A percentile compares a stretch with the other conserved stretches of the same genome.
phyloP scores from a whole-genome alignment of 64 coral and sea anemone genomes.

The Dendrophyllia cribrosa region DNA sequence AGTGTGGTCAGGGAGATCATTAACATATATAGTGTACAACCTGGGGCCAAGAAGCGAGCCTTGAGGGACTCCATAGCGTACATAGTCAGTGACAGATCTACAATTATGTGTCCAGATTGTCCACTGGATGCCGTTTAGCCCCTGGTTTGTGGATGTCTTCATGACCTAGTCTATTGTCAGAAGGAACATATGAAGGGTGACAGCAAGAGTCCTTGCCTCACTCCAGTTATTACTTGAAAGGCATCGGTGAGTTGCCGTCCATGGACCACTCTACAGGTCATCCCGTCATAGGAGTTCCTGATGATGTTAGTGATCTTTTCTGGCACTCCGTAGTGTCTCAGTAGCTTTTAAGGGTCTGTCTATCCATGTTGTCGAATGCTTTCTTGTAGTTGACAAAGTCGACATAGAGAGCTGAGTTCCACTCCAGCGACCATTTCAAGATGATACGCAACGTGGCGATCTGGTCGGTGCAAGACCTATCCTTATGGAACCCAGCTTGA shows the following conservation, averaged over 20 bases:
- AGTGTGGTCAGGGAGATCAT: no score
- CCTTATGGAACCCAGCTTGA: slow-evolving; percentile 10
- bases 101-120: not conserved
- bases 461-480: slow-evolving; percentile 2
- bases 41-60: no score
- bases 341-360: no score
- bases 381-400: no score
- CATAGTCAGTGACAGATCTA: no score
- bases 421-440: no score
- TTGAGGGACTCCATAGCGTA: no score
- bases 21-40: no score
- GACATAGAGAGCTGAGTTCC: no score
- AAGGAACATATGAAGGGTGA: not conserved
- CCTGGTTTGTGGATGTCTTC: not conserved
- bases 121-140: not conserved
- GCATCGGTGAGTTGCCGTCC: not conserved
- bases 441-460: not conserved
- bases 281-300: not conserved
- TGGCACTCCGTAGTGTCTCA: no score
- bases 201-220: not conserved
- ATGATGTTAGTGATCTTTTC: no score
- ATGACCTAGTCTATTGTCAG: not conserved
- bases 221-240: not conserved
- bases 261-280: not conserved
- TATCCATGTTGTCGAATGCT: no score